Conservation (phyloP, 2,113 vertebrate species). For the Ascaphus truei region DNA sequence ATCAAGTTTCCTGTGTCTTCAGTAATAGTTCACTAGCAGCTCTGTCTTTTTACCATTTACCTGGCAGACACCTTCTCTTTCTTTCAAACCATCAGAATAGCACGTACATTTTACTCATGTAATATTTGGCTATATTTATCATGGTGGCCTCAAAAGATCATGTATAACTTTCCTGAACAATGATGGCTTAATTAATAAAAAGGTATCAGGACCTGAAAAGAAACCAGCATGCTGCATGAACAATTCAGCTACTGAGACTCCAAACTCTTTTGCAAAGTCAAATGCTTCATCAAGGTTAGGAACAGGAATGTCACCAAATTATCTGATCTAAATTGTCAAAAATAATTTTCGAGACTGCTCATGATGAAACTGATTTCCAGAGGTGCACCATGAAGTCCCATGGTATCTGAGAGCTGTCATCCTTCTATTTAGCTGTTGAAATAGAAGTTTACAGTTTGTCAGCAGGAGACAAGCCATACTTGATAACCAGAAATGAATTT, state of each 20-base stretch:
- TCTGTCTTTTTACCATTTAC: too few relatives aligned
- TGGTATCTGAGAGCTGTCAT: background rate
- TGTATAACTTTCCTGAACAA: background rate
- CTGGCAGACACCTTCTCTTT: too few relatives aligned
- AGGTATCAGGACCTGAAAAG: background rate
- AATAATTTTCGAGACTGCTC: background rate
- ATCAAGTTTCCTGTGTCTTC: too few relatives aligned
- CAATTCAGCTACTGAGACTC: background rate
- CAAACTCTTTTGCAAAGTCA: background rate
- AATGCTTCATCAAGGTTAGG: conserved; percentile 9
- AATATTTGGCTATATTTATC: background rate
- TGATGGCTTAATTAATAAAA: too few relatives aligned
- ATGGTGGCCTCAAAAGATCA: background rate
- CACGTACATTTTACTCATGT: background rate
- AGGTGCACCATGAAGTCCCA: background rate
- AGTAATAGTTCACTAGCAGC: too few relatives aligned
- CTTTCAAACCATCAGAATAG: too few relatives aligned
- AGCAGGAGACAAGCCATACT: background rate
- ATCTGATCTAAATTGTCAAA: background rate
- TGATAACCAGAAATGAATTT: conserved; percentile 5
- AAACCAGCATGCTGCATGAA: background rate
- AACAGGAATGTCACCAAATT: background rate
- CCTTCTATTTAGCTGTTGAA: conserved; percentile 1
- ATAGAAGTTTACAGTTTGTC: conserved; percentile 1
- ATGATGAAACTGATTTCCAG: background rate